A percentile compares a stretch with the other conserved stretches of the same genome.
phyloP scores from a whole-genome alignment of 2,797 vertebrate species.

The Loris lydekkerianus region DNA sequence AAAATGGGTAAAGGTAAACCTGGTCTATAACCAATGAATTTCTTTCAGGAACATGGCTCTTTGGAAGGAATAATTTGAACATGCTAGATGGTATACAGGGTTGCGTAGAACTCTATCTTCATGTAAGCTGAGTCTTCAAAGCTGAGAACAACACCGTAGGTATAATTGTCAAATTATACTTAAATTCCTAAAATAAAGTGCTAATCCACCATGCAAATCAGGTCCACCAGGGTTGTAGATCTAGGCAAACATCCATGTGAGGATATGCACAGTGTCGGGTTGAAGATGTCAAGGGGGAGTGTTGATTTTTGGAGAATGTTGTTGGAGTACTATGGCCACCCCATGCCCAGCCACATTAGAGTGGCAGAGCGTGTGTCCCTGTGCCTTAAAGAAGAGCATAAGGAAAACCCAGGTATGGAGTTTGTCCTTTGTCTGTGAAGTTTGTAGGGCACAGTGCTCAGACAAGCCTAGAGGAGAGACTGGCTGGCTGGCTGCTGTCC shows the following conservation, averaged over 20 bases:
- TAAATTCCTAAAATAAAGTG: neutral
- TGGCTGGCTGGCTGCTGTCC: neutral
- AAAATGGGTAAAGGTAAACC: neutral
- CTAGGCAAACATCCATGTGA: neutral
- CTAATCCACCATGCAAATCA: neutral
- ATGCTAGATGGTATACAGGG: neutral
- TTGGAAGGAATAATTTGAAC: conserved; percentile 45
- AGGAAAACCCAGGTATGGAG: conserved; percentile 35
- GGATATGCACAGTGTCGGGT: neutral
- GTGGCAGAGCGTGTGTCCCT: neutral
- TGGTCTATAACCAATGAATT: conserved; percentile 9
- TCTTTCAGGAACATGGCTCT: neutral
- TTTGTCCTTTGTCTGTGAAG: neutral
- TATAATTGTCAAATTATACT: neutral
- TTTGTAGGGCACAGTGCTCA: neutral
- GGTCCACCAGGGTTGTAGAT: neutral
- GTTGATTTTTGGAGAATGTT: neutral
- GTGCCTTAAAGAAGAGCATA: neutral
- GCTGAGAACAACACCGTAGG: neutral
- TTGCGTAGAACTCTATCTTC: neutral
- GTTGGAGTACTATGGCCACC: neutral
- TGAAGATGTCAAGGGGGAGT: neutral
- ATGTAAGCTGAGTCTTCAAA: conserved; percentile 36
- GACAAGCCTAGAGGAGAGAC: neutral
- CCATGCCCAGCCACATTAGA: neutral